Evolutionary conservation across 2,888 invertebrate genomes (phyloP), one percentile per base, ranked within the genome.

Genomic region (Baccha elongata): DNA sequence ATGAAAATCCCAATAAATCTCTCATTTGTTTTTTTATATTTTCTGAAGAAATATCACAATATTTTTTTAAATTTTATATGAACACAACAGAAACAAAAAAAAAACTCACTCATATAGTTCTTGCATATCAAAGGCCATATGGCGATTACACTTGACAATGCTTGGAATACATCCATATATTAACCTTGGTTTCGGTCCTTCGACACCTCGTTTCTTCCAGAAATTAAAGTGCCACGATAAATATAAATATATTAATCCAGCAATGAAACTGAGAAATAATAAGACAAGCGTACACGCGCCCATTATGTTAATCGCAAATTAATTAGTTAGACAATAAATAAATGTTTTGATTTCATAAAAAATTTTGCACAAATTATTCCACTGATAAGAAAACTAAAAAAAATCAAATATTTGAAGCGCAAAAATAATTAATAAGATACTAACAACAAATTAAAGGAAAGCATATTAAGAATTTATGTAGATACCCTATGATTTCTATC

Each of bases 1-100:
- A 84, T 84, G 48, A 86, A 91, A 7, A 90, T 84, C 0, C 91
- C 91, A n/a, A 89, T 86, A 32, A 88, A 87, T 52, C 62, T 69
- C 26, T 76, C 76, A 2, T 67, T 55, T 10, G 74, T n/a, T 3
- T 58, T 74, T 8, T 76, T 71, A 29, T 62, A 76, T 4, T 37
- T n/a, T 19, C 76, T 76, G 10, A 0, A n/a, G 2, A 6, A n/a
- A 40, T 13, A 40, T 13, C 10, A 23, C 29, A 8, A n/a, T n/a
- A n/a, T n/a, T n/a, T n/a, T n/a, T n/a, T n/a, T 6, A 32, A 32
- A 7, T 32, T 32, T 32, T 7, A 32, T 7, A 2, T 3, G 37
- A 40, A 13, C 13, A 8, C 5, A n/a, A n/a, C n/a, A n/a, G n/a
- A n/a, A 23, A 23, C 23, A 32, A 32, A 8, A 21, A 4, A 50